Evolutionary conservation across 1,140 invertebrate genomes (phyloP).

Genomic region (Drosophila lini): DNA sequence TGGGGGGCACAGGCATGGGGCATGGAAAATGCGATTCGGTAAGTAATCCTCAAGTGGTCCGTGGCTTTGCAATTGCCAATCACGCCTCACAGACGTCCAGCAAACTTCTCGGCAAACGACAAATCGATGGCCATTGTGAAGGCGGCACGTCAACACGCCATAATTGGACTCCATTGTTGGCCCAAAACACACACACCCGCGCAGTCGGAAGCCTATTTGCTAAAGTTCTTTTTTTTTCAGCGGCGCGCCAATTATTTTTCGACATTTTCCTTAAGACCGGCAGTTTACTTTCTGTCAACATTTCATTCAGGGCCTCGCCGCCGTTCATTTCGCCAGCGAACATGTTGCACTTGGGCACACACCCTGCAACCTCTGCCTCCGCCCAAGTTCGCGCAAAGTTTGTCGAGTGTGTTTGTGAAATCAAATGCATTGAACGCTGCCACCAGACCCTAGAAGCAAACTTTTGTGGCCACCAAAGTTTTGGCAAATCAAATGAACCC

Average conservation of each 20-base stretch:
- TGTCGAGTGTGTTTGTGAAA: slow-evolving; percentile 58
- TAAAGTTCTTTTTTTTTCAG: slow-evolving; percentile 32
- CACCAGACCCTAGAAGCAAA: slow-evolving; percentile 60
- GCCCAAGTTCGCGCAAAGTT: slow-evolving; percentile 44
- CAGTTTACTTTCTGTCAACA: slow-evolving; percentile 80
- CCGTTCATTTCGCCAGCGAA: slow-evolving; percentile 62
- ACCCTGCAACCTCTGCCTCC: slow-evolving; percentile 4
- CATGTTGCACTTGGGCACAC: slow-evolving; percentile 73
- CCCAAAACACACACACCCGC: slow-evolving; percentile 30
- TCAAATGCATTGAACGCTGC: slow-evolving; percentile 78
- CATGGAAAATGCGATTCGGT: background rate
- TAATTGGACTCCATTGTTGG: slow-evolving; percentile 75
- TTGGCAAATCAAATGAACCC: slow-evolving; percentile 79
- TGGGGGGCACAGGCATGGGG: background rate
- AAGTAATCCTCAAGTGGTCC: slow-evolving; percentile 45
- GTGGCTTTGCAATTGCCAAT: slow-evolving; percentile 39
- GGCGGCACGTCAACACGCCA: slow-evolving; percentile 49
- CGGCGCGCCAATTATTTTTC: slow-evolving; percentile 70
- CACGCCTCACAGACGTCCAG: slow-evolving; percentile 33
- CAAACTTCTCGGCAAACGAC: slow-evolving; percentile 43
- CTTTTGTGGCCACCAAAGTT: slow-evolving; percentile 82
- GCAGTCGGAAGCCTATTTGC: slow-evolving; percentile 34
- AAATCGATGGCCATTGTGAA: slow-evolving; percentile 60
- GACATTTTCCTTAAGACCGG: slow-evolving; percentile 66
- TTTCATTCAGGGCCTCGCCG: slow-evolving; percentile 65